A percentile compares a stretch with the other conserved stretches of the same genome.
Evolutionary conservation across 2,113 vertebrate genomes (phyloP).

Genomic region (Pachycephala philippinensis): DNA sequence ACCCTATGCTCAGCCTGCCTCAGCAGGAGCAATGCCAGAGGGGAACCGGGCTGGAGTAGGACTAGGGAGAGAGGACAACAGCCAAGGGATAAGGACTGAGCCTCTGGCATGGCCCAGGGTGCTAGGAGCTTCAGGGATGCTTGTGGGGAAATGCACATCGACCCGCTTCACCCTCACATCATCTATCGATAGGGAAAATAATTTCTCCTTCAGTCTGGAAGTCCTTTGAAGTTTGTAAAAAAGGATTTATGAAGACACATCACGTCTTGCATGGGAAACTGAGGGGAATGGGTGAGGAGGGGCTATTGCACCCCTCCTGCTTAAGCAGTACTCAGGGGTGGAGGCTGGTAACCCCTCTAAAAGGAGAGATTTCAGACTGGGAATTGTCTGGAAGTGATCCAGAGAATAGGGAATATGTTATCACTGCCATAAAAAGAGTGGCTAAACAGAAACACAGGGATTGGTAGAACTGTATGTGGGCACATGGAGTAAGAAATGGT

Average conservation of each 20-base stretch:
- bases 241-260: accelerated
- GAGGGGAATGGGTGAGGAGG: accelerated
- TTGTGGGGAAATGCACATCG: accelerated
- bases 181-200: not conserved
- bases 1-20: not conserved
- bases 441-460: not conserved
- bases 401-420: not conserved
- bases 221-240: not conserved
- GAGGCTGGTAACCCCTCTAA: not conserved
- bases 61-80: not conserved
- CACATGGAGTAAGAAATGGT: not conserved
- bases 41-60: not conserved
- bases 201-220: not conserved
- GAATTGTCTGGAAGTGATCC: not conserved
- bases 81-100: not conserved
- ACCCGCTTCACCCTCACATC: not conserved
- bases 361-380: not conserved
- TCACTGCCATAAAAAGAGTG: not conserved
- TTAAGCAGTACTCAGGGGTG: not conserved
- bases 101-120: not conserved
- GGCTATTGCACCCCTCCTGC: not conserved
- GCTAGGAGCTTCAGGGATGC: not conserved
- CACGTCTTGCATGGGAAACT: not conserved
- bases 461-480: not conserved
- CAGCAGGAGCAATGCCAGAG: not conserved